phyloP scores from a whole-genome alignment of 2,113 vertebrate genomes.

The Passer domesticus region DNA sequence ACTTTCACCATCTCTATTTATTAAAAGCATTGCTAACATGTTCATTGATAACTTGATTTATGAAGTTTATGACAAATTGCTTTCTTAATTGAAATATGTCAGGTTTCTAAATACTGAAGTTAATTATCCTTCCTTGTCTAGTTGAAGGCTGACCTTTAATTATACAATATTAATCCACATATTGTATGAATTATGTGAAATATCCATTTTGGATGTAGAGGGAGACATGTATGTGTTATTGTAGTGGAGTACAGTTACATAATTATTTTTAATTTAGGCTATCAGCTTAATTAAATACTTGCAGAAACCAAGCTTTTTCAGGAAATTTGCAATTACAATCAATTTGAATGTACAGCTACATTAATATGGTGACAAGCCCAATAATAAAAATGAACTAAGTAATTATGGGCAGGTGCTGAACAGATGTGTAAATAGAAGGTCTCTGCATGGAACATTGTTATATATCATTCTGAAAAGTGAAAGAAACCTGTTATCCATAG shows the following conservation, averaged over 20 bases:
- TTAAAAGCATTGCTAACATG: slow-evolving; percentile 6
- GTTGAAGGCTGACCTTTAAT: slow-evolving; percentile 60
- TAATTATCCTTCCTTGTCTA: slow-evolving; percentile 62
- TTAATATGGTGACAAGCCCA: slow-evolving; percentile 74
- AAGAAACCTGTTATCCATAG: slow-evolving; percentile 51
- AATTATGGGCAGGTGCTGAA: slow-evolving; percentile 69
- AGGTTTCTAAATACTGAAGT: slow-evolving; percentile 44
- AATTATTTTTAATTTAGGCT: slow-evolving; percentile 83
- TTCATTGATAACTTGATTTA: slow-evolving; percentile 32
- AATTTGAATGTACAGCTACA: slow-evolving; percentile 76
- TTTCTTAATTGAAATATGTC: slow-evolving; percentile 63
- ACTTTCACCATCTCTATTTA: slow-evolving; percentile 21
- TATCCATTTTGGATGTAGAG: slow-evolving; percentile 66
- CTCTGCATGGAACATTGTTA: slow-evolving; percentile 45
- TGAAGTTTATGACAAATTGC: slow-evolving; percentile 52
- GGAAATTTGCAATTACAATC: slow-evolving; percentile 84
- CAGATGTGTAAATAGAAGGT: slow-evolving; percentile 70
- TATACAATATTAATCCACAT: slow-evolving; percentile 67
- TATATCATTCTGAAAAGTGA: slow-evolving; percentile 40
- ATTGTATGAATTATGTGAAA: slow-evolving; percentile 66
- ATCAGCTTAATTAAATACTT: slow-evolving; percentile 80
- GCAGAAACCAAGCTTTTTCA: slow-evolving; percentile 74
- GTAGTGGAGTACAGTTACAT: slow-evolving; percentile 77
- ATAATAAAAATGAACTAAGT: slow-evolving; percentile 70
- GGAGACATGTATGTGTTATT: slow-evolving; percentile 68